phyloP scores from a whole-genome alignment of 2,113 vertebrate species.

The Myrmecophaga tridactyla region DNA sequence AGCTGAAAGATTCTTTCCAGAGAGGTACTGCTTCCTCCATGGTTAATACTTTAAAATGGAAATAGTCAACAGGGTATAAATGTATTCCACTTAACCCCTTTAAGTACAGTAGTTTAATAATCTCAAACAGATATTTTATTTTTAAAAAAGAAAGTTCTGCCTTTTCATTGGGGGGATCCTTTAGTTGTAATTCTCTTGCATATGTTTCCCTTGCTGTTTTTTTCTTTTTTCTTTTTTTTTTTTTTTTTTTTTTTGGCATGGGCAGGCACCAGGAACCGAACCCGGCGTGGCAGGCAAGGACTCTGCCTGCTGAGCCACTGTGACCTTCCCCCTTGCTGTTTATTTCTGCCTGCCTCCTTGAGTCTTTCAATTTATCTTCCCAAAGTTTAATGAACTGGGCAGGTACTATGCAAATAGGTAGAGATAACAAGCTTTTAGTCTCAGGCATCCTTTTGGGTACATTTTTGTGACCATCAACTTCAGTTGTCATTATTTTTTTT shows the following conservation, averaged over 20 bases:
- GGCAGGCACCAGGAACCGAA: too few species aligned
- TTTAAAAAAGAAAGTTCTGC: neutral
- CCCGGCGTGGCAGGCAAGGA: too few species aligned
- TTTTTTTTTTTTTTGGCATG: too few species aligned
- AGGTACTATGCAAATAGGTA: neutral
- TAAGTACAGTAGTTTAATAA: neutral
- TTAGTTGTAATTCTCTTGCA: neutral
- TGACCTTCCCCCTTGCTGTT: too few species aligned
- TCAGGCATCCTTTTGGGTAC: neutral
- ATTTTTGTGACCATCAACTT: neutral
- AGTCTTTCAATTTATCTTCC: neutral
- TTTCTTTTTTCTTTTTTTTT: too few species aligned
- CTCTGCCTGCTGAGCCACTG: too few species aligned
- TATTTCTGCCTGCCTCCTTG: neutral
- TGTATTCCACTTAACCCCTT: slow-evolving; percentile 15
- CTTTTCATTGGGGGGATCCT: neutral
- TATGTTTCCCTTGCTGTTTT: neutral
- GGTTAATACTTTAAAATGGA: slow-evolving; percentile 44
- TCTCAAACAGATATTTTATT: neutral
- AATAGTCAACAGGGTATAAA: neutral
- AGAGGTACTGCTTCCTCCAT: neutral
- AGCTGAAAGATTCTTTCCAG: neutral
- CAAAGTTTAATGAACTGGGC: neutral
- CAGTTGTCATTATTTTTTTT: neutral
- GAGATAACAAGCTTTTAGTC: neutral